Conservation (phyloP, 2,113 vertebrate species). For the Dipodomys spectabilis region DNA sequence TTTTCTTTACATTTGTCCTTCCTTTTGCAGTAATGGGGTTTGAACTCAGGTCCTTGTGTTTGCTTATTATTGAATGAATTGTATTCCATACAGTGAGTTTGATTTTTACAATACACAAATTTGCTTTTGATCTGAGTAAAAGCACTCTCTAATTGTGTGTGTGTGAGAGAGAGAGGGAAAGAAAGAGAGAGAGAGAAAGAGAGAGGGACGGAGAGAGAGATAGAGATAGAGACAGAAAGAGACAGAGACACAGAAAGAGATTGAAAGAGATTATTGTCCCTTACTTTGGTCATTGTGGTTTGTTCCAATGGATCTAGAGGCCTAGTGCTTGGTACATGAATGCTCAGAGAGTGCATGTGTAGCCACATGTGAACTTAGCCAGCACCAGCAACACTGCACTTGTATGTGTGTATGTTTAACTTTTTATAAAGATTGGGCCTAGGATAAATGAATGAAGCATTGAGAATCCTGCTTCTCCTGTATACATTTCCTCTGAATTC, state of each 20-base stretch:
- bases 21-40: no score
- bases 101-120: neutral
- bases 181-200: neutral
- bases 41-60: no score
- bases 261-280: no score
- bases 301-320: neutral
- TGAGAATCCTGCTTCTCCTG: neutral
- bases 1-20: neutral
- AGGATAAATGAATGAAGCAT: neutral
- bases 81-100: neutral
- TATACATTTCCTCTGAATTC: neutral
- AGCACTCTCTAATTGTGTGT: neutral
- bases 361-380: neutral
- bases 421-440: conserved; percentile 25
- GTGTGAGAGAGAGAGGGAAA: neutral
- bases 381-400: neutral
- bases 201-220: neutral
- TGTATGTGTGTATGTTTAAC: neutral
- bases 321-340: neutral
- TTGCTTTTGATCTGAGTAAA: neutral
- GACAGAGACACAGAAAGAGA: no score
- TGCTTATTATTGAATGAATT: no score
- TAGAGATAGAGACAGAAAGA: no score
- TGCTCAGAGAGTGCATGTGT: neutral
- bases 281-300: neutral